These are phyloP conservation scores for Stenodera caucasica DNA, from an alignment of 2,888 invertebrate species.

Conservation along the genomic window DNA sequence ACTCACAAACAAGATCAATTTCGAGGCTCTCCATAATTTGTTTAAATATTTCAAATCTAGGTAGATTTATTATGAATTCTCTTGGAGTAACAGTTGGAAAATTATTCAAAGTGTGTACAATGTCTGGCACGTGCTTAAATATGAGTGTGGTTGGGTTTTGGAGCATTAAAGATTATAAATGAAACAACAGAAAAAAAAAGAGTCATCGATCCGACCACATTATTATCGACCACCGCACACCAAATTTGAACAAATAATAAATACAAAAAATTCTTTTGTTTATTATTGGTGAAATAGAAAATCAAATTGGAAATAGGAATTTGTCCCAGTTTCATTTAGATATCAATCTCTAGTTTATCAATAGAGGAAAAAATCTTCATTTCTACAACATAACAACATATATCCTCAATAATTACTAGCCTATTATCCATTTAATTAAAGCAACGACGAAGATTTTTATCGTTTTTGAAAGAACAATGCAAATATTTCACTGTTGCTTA, in stretches of 20 bases:
- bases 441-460: conserved; percentile 48
- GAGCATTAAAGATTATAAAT: conserved; percentile 1
- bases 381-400: conserved; percentile 2
- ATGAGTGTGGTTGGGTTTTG: conserved; percentile 17
- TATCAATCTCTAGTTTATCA: too few species aligned
- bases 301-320: too few species aligned
- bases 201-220: conserved; percentile 4
- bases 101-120: conserved; percentile 48
- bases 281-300: not conserved
- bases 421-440: conserved; percentile 51
- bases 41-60: conserved; percentile 5
- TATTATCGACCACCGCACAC: not conserved
- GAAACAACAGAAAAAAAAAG: not conserved
- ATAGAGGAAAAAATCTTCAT: not conserved
- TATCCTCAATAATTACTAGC: conserved; percentile 32
- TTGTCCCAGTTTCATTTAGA: not conserved
- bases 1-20: too few species aligned
- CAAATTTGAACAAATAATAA: not conserved
- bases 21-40: too few species aligned
- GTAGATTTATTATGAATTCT: conserved; percentile 27
- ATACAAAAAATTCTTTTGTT: not conserved
- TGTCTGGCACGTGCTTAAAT: conserved; percentile 51
- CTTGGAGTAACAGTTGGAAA: conserved; percentile 17
- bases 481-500: conserved; percentile 53
- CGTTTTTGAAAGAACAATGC: conserved; percentile 46